Evolutionary conservation across 64 coral and sea anemone genomes (phyloP).

Genomic region (Hydrozoanthus tunicans): DNA sequence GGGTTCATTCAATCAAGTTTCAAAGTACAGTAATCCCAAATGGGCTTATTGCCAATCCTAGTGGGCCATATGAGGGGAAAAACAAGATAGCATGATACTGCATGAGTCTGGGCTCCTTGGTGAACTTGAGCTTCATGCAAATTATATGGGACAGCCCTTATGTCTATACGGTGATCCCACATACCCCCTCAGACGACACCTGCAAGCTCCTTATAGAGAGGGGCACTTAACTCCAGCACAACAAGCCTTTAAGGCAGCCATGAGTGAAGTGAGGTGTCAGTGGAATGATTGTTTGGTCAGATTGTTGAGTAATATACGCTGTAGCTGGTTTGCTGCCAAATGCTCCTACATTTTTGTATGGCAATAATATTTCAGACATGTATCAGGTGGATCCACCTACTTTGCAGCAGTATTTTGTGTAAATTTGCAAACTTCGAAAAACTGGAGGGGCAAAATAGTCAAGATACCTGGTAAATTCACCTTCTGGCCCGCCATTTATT

Average conservation of each 20-base stretch:
- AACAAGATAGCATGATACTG: background rate
- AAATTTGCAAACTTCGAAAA: background rate
- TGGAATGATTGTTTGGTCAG: conserved; percentile 7
- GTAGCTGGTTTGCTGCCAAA: background rate
- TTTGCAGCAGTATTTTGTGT: background rate
- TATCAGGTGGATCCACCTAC: background rate
- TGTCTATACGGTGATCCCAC: conserved; percentile 14
- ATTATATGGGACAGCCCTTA: background rate
- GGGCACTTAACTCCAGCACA: background rate
- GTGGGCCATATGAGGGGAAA: conserved; percentile 14
- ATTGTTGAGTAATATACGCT: background rate
- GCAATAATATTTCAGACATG: background rate
- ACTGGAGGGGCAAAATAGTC: too few relatives aligned
- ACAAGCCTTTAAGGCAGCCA: background rate
- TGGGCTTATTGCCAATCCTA: background rate
- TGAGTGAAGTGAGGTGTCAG: conserved; percentile 7
- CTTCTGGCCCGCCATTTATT: too few relatives aligned
- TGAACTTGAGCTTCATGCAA: background rate
- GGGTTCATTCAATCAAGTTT: background rate
- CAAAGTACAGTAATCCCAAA: conserved; percentile 1
- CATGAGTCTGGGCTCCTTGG: background rate
- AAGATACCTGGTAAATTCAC: too few relatives aligned
- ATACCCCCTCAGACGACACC: background rate
- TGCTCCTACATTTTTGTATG: background rate
- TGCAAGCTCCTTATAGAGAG: background rate